Conservation (phyloP, 2,113 vertebrate genomes). For the Clarias magur region DNA sequence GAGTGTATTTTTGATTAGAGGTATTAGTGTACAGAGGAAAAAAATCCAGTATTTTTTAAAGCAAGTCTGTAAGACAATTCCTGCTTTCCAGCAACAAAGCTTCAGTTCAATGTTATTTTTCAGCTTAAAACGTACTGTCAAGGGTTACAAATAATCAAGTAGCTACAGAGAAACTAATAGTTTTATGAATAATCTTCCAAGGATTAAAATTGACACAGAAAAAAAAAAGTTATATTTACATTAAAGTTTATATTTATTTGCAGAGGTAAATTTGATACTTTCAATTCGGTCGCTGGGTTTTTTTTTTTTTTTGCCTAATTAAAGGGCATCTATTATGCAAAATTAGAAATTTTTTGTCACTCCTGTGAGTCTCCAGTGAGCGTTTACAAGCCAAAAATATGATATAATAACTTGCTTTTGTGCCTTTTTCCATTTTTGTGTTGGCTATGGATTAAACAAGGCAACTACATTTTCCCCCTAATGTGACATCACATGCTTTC, state of each 20-base stretch:
- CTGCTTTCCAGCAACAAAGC: background rate
- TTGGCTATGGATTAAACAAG: too few species aligned
- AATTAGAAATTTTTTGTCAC: too few species aligned
- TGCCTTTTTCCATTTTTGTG: too few species aligned
- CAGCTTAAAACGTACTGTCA: background rate
- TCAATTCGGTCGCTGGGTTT: too few species aligned
- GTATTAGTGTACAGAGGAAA: background rate
- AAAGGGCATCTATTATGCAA: background rate
- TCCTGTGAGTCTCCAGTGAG: too few species aligned
- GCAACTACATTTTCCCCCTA: too few species aligned
- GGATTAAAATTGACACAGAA: background rate
- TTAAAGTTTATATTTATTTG: background rate
- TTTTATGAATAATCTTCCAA: too few species aligned
- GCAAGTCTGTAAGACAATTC: background rate
- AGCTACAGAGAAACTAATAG: background rate
- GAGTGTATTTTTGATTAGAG: background rate
- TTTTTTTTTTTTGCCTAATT: too few species aligned
- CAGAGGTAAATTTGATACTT: background rate
- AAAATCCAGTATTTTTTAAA: background rate
- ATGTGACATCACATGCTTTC: too few species aligned
- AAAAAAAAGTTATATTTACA: too few species aligned
- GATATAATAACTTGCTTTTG: too few species aligned
- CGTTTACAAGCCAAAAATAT: too few species aligned
- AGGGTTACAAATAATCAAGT: background rate
- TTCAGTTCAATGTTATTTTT: background rate